Conservation (phyloP, 2,797 vertebrate species). For the Nyctibius grandis region DNA sequence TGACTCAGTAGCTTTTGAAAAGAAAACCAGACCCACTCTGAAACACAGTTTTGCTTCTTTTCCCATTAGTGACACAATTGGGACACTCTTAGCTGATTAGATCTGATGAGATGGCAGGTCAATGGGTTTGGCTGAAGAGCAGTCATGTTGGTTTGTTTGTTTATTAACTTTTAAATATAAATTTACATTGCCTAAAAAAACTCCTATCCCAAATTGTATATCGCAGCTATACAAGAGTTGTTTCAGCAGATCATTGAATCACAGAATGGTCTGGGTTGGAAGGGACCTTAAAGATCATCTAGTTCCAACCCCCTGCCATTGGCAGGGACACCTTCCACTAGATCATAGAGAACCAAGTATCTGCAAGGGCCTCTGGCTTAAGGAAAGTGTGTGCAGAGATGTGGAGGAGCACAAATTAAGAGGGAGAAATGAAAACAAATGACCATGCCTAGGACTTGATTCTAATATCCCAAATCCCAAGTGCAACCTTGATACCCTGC, state of each 20-base stretch:
- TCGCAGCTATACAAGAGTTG: not conserved
- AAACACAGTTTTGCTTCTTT: not conserved
- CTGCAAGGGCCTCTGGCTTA: not conserved
- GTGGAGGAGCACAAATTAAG: not conserved
- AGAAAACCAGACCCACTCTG: not conserved
- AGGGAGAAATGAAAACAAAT: not conserved
- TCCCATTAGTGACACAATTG: not conserved
- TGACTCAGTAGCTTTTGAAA: not conserved
- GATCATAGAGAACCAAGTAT: not conserved
- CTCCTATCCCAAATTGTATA: not conserved
- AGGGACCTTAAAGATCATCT: too few relatives aligned
- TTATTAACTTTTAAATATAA: not conserved
- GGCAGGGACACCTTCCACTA: too few relatives aligned
- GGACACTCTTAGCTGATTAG: not conserved
- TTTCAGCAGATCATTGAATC: not conserved
- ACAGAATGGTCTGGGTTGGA: too few relatives aligned
- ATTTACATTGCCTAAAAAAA: not conserved
- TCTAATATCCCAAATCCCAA: not conserved
- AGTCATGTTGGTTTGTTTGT: not conserved
- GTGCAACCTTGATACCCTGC: fast-evolving
- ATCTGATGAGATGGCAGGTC: not conserved
- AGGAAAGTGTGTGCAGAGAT: not conserved
- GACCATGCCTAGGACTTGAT: not conserved
- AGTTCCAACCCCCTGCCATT: too few relatives aligned
- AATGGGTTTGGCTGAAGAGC: not conserved